Base-by-base conservation (phyloP, 2,888 invertebrate species). In the Eilema griseolum region DNA sequence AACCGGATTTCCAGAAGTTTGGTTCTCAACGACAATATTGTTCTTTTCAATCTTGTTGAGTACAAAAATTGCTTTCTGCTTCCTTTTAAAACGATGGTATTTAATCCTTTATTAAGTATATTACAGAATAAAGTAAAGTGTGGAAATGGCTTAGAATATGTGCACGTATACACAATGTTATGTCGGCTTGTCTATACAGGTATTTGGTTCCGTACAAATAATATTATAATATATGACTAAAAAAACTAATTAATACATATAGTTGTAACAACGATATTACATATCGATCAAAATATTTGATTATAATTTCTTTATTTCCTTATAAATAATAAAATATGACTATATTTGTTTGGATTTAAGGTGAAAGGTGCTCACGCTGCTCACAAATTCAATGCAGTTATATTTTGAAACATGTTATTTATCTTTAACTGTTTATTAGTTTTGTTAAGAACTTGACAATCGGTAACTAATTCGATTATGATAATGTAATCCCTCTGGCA, bases 371-470 rank as follows among this genome's bases (percentile, higher is more conserved):
- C 78, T 75, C 78, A 41, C 14, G 86, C 71, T 88, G 84, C 78
- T 75, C 77, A 86, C 73, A 74, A 67, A 73, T 74, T 73, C 71
- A 76, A 78, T 78, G 81, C 80, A 82, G 78, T 81, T 85, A 82
- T 83, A 76, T 86, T 87, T 84, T 77, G 82, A 82, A 86, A 87
- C 82, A 79, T 80, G 83, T 86, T 86, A 87, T 89, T 89, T 87
- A 85, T 86, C 79, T 83, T 84, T 72, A 73, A 77, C 26, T 72
- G 79, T 80, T 82, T 82, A 78, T 81, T 77, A 77, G 80, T 81
- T 86, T 85, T 83, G 79, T 85, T 82, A 81, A 77, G 70, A 82
- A 72, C 71, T 73, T 85, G 83, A 84, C 86, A 85, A 85, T 85
- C 83, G 82, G 77, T 81, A 80, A 83, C 77, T 88, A 88, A 87